Percentiles rank a stretch among this genome's conserved stretches.
These are phyloP conservation scores for Penaeus chinensis DNA, from an alignment of 1,140 invertebrate species.

Conservation along the genomic window DNA sequence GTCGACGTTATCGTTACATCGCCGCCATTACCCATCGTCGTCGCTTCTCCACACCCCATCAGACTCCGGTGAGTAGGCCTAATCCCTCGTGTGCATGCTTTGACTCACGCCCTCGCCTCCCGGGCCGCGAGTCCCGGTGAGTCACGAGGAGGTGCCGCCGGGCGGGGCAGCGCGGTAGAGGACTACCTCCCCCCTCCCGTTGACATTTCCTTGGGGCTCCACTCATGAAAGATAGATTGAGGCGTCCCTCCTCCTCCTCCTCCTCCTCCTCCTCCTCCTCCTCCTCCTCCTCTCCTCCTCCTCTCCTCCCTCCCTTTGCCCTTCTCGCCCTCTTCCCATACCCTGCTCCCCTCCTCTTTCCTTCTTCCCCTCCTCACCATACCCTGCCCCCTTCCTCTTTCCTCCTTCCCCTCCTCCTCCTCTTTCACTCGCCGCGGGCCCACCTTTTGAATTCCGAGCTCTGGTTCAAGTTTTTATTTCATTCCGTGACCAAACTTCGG, in stretches of 20 bases:
- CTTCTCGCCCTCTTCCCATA: too few species aligned
- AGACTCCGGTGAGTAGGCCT: constrained; percentile 81
- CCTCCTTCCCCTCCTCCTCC: neutral
- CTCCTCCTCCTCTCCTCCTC: neutral
- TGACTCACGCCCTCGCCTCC: neutral
- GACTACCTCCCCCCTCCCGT: constrained; percentile 27
- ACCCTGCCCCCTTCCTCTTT: neutral
- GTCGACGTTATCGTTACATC: neutral
- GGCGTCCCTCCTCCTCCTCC: neutral
- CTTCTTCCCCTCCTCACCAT: neutral
- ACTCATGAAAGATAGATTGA: too few species aligned
- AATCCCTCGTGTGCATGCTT: neutral
- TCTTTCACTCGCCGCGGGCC: neutral
- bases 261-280: neutral
- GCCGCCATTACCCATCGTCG: constrained; percentile 72
- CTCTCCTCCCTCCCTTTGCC: too few species aligned
- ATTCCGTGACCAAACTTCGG: too few species aligned
- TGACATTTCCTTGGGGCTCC: constrained; percentile 25
- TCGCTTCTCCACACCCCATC: constrained; percentile 85
- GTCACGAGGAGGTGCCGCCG: neutral
- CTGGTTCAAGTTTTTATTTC: too few species aligned
- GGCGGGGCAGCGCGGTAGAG: neutral
- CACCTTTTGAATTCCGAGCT: too few species aligned
- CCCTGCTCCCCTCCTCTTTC: neutral
- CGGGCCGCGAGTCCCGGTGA: neutral